Percentiles rank a stretch among this genome's conserved stretches.
Conservation (phyloP, 2,113 vertebrate genomes). For the Smithornis capensis region DNA sequence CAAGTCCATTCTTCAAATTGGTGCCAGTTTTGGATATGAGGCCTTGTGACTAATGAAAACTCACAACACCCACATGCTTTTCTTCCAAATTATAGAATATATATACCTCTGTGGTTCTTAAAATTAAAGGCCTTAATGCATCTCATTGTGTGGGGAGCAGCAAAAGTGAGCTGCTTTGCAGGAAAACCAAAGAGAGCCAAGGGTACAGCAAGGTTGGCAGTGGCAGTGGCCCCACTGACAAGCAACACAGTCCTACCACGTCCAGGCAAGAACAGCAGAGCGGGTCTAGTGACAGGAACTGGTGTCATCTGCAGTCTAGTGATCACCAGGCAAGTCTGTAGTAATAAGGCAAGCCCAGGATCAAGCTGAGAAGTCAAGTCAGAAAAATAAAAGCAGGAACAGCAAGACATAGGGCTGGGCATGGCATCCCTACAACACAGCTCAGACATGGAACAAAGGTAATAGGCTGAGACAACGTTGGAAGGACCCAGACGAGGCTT, state of each 20-base stretch:
- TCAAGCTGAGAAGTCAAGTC: neutral
- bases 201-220: neutral
- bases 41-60: neutral
- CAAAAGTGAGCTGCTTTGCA: neutral
- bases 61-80: neutral
- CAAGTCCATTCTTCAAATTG: neutral
- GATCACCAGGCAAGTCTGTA: neutral
- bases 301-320: neutral
- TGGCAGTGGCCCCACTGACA: neutral
- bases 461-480: accelerated
- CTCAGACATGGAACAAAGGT: neutral
- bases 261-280: neutral
- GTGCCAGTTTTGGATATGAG: neutral
- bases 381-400: neutral
- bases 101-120: neutral
- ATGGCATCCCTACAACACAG: neutral
- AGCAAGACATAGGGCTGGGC: neutral
- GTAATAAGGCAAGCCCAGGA: neutral
- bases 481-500: neutral
- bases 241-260: neutral
- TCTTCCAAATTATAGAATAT: neutral
- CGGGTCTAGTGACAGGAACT: neutral
- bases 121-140: neutral
- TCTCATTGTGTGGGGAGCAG: accelerated
- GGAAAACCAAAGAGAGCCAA: neutral